Conservation (phyloP, 2,113 vertebrate genomes). For the Colinus virginianus region DNA sequence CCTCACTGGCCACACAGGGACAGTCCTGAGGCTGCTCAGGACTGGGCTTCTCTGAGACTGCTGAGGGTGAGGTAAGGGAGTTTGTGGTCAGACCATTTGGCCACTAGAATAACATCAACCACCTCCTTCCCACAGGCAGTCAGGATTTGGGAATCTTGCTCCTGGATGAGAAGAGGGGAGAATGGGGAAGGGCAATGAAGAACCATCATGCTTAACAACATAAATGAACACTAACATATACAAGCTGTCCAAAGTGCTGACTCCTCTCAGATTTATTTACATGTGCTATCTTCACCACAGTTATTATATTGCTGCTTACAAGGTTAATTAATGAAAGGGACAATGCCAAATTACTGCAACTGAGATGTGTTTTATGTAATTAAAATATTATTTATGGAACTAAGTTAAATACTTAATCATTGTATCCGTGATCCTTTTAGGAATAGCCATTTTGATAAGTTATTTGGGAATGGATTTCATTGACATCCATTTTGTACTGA, state of each 20-base stretch:
- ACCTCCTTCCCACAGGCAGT: not conserved
- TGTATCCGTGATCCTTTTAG: not conserved
- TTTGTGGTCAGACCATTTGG: constrained; percentile 4
- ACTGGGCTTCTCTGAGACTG: not conserved
- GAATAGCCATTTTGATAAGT: not conserved
- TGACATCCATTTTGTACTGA: not conserved
- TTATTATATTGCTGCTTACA: not conserved
- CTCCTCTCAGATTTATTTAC: not conserved
- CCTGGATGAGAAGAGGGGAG: not conserved
- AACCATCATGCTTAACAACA: not conserved
- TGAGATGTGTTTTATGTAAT: not conserved
- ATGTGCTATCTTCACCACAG: not conserved
- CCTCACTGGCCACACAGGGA: not conserved
- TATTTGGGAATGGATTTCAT: not conserved
- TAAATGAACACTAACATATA: not conserved
- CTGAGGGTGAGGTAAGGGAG: not conserved
- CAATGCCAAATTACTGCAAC: not conserved
- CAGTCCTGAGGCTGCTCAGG: not conserved
- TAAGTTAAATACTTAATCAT: not conserved
- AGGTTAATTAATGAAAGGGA: not conserved
- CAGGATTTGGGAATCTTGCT: not conserved
- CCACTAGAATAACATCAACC: not conserved
- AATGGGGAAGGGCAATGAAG: not conserved
- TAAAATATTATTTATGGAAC: not conserved
- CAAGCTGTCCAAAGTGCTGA: not conserved